phyloP scores from a whole-genome alignment of 2,797 vertebrate species.

The Spea hammondii region DNA sequence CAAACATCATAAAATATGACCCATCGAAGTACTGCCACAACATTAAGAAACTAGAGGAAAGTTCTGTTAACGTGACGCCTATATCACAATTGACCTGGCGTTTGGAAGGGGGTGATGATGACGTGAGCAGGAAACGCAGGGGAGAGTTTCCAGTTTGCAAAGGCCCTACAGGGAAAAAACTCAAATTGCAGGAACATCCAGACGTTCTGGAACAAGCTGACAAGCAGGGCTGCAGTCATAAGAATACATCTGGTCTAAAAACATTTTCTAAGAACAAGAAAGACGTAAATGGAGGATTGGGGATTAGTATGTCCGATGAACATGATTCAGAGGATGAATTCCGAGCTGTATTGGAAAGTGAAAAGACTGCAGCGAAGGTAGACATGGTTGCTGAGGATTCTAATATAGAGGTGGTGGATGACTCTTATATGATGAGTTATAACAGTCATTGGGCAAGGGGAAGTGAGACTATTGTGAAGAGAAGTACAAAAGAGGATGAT shows the following conservation, averaged over 20 bases:
- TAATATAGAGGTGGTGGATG: slow-evolving; percentile 78
- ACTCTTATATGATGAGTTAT: slow-evolving; percentile 71
- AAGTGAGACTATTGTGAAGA: not conserved
- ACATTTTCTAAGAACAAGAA: not conserved
- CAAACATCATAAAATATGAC: slow-evolving; percentile 85
- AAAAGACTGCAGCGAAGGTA: slow-evolving; percentile 49
- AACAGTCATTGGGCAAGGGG: slow-evolving; percentile 47
- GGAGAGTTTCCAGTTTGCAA: slow-evolving; percentile 73
- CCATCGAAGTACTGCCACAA: slow-evolving; percentile 96
- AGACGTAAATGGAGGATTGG: no score
- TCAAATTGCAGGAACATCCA: slow-evolving; percentile 34
- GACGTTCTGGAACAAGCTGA: not conserved
- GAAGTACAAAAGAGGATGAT: slow-evolving; percentile 53
- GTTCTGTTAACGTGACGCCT: slow-evolving; percentile 60
- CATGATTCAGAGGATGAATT: slow-evolving; percentile 81
- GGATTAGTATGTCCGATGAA: slow-evolving; percentile 47
- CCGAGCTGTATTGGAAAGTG: slow-evolving; percentile 61
- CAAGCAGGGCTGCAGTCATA: no score
- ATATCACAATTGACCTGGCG: slow-evolving; percentile 83
- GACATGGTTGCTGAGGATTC: slow-evolving; percentile 36
- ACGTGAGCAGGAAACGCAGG: slow-evolving; percentile 76
- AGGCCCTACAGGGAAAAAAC: slow-evolving; percentile 63
- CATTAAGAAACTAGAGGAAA: slow-evolving; percentile 77
- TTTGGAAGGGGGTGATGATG: slow-evolving; percentile 72
- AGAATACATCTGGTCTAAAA: not conserved